phyloP scores from a whole-genome alignment of 1,140 invertebrate genomes.

The Procambarus virginalis region DNA sequence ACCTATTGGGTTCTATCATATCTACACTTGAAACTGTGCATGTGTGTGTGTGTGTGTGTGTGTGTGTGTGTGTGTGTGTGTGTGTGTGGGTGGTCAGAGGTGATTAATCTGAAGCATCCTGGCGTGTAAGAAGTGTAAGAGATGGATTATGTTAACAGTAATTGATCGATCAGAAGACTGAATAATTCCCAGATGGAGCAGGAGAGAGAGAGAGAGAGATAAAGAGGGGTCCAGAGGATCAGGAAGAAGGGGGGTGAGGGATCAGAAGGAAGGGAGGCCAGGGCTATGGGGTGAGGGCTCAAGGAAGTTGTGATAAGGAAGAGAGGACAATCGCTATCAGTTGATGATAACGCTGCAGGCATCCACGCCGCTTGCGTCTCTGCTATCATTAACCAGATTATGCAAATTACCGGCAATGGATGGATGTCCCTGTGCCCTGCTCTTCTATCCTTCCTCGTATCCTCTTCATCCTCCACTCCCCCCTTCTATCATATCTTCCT shows the following conservation, averaged over 20 bases:
- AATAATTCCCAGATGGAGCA: too few relatives aligned
- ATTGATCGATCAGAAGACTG: neutral
- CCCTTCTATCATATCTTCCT: neutral
- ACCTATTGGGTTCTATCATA: too few relatives aligned
- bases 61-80: too few relatives aligned
- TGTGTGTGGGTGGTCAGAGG: too few relatives aligned
- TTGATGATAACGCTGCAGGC: conserved; percentile 21
- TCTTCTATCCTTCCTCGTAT: neutral
- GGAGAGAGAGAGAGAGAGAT: conserved; percentile 1
- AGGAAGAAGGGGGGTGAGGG: neutral
- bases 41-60: too few relatives aligned
- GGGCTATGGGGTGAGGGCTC: neutral
- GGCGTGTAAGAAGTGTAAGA: neutral
- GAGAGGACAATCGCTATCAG: conserved; percentile 2
- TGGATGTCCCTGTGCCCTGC: conserved; percentile 2
- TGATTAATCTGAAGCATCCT: too few relatives aligned
- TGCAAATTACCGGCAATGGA: conserved; percentile 47
- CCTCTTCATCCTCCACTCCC: too few relatives aligned
- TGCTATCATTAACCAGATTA: conserved; percentile 51
- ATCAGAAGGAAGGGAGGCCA: neutral
- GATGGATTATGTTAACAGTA: neutral
- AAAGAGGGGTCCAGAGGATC: neutral
- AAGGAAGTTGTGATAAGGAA: neutral
- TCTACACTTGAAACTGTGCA: too few relatives aligned
- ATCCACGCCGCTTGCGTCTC: neutral